Evolutionary conservation across 2,888 invertebrate genomes (phyloP).

Genomic region (Matsumyia berberina): DNA sequence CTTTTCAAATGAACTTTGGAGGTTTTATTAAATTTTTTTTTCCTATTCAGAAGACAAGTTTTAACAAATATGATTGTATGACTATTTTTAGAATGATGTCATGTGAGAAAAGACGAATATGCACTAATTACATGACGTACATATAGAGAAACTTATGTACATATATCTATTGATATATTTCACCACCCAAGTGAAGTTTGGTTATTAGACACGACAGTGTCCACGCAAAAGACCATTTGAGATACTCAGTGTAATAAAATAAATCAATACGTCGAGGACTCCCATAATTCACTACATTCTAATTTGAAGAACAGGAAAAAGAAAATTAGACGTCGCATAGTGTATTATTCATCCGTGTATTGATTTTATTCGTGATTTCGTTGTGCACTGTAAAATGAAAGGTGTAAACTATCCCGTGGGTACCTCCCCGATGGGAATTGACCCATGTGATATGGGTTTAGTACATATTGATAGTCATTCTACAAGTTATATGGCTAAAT

Average conservation of each 20-base stretch:
- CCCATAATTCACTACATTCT: constrained; percentile 18
- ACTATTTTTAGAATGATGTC: constrained; percentile 57
- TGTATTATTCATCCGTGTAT: constrained; percentile 56
- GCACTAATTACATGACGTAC: constrained; percentile 36
- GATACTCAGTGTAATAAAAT: constrained; percentile 33
- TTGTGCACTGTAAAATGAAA: constrained; percentile 35
- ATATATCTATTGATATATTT: constrained; percentile 36
- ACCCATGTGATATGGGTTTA: constrained; percentile 1
- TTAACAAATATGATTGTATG: constrained; percentile 5
- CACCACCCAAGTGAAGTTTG: constrained; percentile 40
- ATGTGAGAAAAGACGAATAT: constrained; percentile 29
- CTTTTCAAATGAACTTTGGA: not conserved
- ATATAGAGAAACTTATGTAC: not conserved
- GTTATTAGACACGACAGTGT: constrained; percentile 33
- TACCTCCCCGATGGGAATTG: constrained; percentile 17
- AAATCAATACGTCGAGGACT: constrained; percentile 54
- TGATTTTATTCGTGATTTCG: constrained; percentile 62
- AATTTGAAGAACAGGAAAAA: constrained; percentile 6
- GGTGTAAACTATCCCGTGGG: constrained; percentile 28
- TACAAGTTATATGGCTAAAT: constrained; percentile 30
- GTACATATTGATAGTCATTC: constrained; percentile 15
- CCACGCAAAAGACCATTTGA: not conserved
- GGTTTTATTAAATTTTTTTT: not conserved
- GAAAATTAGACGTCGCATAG: constrained; percentile 5
- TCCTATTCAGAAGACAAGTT: not conserved